Conservation (phyloP, 2,113 vertebrate species). For the Acrocephalus kingi region DNA sequence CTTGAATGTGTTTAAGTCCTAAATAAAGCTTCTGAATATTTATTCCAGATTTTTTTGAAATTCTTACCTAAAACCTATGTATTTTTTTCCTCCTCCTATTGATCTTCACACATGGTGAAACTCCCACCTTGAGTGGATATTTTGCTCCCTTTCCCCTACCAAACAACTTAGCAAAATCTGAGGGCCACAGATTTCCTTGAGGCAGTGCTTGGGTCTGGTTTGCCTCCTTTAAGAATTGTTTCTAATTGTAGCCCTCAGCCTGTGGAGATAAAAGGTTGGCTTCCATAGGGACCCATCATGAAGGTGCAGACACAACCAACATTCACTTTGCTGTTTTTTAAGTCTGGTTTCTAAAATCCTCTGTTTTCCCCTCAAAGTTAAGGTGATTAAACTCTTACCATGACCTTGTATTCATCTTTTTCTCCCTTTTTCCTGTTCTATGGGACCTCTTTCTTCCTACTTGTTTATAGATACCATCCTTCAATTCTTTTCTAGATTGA, state of each 20-base stretch:
- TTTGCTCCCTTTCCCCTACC: background rate
- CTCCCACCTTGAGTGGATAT: background rate
- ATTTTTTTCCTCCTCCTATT: background rate
- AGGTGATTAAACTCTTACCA: background rate
- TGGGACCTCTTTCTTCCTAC: background rate
- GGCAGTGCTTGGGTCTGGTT: background rate
- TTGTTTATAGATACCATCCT: background rate
- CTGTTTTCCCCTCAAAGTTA: background rate
- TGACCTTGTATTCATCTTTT: background rate
- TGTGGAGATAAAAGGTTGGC: background rate
- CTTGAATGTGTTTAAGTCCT: background rate
- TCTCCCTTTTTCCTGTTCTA: background rate
- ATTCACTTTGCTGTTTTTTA: background rate
- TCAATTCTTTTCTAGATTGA: background rate
- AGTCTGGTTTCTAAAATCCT: background rate
- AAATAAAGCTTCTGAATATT: background rate
- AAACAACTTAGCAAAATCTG: background rate
- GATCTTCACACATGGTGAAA: background rate
- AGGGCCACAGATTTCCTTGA: background rate
- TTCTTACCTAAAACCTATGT: background rate
- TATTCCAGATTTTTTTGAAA: background rate
- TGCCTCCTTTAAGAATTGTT: background rate
- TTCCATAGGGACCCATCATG: accelerated
- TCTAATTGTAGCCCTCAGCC: background rate
- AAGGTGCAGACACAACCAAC: background rate